Evolutionary conservation across 2,113 vertebrate genomes (phyloP).

Genomic region (Mus spicilegus): DNA sequence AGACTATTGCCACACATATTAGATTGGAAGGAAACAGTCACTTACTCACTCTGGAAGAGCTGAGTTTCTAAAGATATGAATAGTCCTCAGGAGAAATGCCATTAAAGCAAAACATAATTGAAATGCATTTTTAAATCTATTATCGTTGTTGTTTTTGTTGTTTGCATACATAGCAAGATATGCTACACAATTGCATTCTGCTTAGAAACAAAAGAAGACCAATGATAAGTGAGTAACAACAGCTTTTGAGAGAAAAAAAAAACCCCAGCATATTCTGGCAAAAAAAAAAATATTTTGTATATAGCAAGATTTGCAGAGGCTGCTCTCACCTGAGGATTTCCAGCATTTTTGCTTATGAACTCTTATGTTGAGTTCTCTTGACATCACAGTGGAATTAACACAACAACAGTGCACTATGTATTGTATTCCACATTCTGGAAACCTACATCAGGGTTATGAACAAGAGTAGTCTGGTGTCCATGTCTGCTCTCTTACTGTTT

Average conservation of each 20-base stretch:
- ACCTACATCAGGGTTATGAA: neutral
- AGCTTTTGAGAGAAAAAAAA: conserved; percentile 67
- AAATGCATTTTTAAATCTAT: neutral
- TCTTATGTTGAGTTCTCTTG: neutral
- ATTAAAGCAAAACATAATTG: neutral
- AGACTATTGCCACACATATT: rapidly evolving
- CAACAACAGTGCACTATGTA: too few relatives aligned
- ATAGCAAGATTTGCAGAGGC: neutral
- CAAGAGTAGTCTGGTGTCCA: neutral
- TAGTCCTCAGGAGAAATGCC: neutral
- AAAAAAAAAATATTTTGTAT: neutral
- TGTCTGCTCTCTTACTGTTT: neutral
- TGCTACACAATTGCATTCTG: rapidly evolving
- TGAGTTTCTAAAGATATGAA: neutral
- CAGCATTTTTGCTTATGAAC: neutral
- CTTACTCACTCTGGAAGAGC: neutral
- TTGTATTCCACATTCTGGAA: neutral
- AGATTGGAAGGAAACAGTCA: neutral
- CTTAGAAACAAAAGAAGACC: rapidly evolving
- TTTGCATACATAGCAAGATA: neutral
- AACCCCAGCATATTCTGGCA: neutral
- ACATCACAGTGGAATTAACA: neutral
- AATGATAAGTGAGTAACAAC: neutral
- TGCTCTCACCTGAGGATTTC: neutral
- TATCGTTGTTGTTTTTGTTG: neutral